These are phyloP conservation scores for Syngnathus acus DNA, from an alignment of 2,797 vertebrate genomes.

Conservation along the genomic window DNA sequence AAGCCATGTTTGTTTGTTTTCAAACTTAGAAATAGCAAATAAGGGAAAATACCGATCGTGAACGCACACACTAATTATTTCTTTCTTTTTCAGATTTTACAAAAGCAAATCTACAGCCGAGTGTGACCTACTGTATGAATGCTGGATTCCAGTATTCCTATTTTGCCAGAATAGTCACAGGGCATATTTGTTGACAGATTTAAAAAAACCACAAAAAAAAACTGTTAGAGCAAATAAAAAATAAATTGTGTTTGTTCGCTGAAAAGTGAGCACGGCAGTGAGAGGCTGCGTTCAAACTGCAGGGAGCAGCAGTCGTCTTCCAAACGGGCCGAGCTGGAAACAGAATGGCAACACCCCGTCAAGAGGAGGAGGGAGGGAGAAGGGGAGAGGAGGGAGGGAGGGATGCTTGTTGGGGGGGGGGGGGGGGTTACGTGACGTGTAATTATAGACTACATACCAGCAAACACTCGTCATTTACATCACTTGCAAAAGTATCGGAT, in stretches of 20 bases:
- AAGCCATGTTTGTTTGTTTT: background rate
- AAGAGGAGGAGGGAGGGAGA: background rate
- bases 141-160: background rate
- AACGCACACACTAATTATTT: background rate
- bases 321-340: slow-evolving; percentile 58
- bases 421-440: slow-evolving; percentile 30
- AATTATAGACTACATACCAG: slow-evolving; percentile 64
- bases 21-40: background rate
- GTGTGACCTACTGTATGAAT: background rate
- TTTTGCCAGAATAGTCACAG: background rate
- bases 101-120: background rate
- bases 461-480: slow-evolving; percentile 53
- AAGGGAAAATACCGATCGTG: background rate
- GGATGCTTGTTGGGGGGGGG: background rate
- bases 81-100: background rate
- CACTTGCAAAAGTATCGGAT: slow-evolving; percentile 48
- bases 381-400: background rate
- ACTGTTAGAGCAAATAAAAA: slow-evolving; percentile 1
- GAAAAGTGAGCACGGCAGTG: slow-evolving; percentile 4
- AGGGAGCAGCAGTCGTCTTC: slow-evolving; percentile 99
- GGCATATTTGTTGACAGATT: slow-evolving; percentile 3
- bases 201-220: background rate
- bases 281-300: slow-evolving; percentile 81
- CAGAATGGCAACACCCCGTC: slow-evolving; percentile 13
- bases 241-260: background rate